These are phyloP conservation scores for Drosophila mauritiana DNA, from an alignment of 1,140 invertebrate species.

Conservation along the genomic window DNA sequence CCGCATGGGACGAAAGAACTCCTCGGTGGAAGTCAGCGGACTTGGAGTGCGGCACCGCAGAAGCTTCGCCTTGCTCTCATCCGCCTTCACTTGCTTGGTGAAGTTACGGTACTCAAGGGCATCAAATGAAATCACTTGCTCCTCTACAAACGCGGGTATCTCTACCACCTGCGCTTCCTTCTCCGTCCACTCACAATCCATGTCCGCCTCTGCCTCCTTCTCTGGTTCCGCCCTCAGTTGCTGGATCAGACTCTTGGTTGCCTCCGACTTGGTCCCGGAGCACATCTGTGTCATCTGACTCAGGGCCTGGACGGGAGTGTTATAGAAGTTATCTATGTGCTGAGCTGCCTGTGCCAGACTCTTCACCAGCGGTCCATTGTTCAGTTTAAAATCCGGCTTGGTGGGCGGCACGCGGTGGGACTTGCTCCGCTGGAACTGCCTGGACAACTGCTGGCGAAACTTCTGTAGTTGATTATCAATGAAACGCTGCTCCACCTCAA, in stretches of 20 bases:
- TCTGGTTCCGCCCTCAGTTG: slow-evolving; percentile 50
- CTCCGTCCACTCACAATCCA: slow-evolving; percentile 51
- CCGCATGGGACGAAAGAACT: slow-evolving; percentile 68
- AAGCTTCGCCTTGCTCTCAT: slow-evolving; percentile 54
- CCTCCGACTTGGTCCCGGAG: slow-evolving; percentile 35
- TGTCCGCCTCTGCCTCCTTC: slow-evolving; percentile 58
- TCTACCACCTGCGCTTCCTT: slow-evolving; percentile 7
- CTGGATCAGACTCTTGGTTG: slow-evolving; percentile 43
- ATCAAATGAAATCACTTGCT: slow-evolving; percentile 38
- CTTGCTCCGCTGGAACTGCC: slow-evolving; percentile 44
- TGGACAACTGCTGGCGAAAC: slow-evolving; percentile 76
- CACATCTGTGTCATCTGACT: slow-evolving; percentile 41
- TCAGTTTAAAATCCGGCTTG: slow-evolving; percentile 68
- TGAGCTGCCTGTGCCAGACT: slow-evolving; percentile 62
- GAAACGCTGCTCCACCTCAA: slow-evolving; percentile 76
- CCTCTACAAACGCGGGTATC: not conserved
- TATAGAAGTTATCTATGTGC: slow-evolving; percentile 77
- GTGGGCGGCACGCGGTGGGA: slow-evolving; percentile 47
- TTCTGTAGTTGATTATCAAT: slow-evolving; percentile 75
- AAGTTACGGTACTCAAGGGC: slow-evolving; percentile 67
- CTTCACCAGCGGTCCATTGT: slow-evolving; percentile 60
- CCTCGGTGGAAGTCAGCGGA: slow-evolving; percentile 68
- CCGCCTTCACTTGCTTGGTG: slow-evolving; percentile 61
- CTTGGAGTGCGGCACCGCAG: slow-evolving; percentile 67
- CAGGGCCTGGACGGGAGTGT: slow-evolving; percentile 66